Base-by-base conservation (phyloP, 2,888 invertebrate species). In the Tinea semifulvella region DNA sequence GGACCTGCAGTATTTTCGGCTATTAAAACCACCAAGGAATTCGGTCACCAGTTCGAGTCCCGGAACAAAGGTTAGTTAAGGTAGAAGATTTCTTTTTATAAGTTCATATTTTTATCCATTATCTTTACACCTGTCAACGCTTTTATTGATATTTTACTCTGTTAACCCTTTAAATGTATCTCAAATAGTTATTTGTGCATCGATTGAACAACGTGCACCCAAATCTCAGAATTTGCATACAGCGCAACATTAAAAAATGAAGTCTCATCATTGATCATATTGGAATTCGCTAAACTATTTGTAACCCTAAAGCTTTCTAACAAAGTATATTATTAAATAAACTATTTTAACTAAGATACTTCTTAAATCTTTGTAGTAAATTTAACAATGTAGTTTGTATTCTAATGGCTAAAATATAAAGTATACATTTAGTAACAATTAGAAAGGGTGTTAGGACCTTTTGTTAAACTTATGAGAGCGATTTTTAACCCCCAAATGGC, bases 81-180 rank as follows among this genome's bases (percentile, higher is more conserved):
- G n/a, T n/a, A n/a, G n/a, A n/a, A n/a, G n/a, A n/a, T n/a, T n/a
- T n/a, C n/a, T n/a, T n/a, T n/a, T n/a, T n/a, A n/a, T n/a, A n/a
- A n/a, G n/a, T n/a, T n/a, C n/a, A n/a, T n/a, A n/a, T n/a, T 31
- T 13, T 31, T 31, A 14, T 11, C 13, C 57, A 55, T 56, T 70
- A 63, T 70, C 68, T 68, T 59, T 53, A 61, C 79, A 80, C 77
- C 79, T 80, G 79, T 80, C 79, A 80, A 57, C 79, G 65, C 35
- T 56, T 56, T 58, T 67, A 69, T 69, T 70, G 71, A 71, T 42
- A 38, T 54, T 59, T 60, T n/a, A n/a, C n/a, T n/a, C n/a, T n/a
- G n/a, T 35, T 38, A 59, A 68, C 74, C 75, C 71, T 59, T 54
- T 47, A 58, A 57, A n/a, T 52, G 54, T 50, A 49, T 52, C 52